Evolutionary conservation across 2,113 vertebrate genomes (phyloP), one percentile per base, ranked within the genome.

Genomic region (Psilopogon haemacephalus): DNA sequence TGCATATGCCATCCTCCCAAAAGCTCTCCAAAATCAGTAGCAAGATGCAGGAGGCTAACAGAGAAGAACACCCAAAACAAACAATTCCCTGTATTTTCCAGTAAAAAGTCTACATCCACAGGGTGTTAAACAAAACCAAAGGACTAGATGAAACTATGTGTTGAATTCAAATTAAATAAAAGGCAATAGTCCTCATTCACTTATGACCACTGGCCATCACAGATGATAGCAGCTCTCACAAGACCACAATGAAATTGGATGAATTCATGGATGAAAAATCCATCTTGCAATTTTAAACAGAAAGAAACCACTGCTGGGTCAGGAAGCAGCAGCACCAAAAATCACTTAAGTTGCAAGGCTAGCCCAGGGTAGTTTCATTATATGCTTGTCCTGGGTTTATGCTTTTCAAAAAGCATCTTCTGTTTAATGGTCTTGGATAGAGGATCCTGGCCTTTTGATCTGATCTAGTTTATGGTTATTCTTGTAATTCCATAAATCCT

Each of bases 261-360:
- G 9, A 69, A 78, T 91, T 92, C 15, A 75, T 35, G 70, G 33
- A 38, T 64, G 52, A 92, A 84, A 84, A 84, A 68, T n/a, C 26
- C 65, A 54, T 87, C 38, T 69, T 69, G 44, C 21, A 8, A 48
- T 72, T 42, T 44, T 83, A 89, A 84, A 87, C 2, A 87, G 27
- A 81, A 60, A 74, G 46, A 55, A 84, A 78, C 20, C 81, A n/a
- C 14, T 79, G 21, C 67, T 82, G 63, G 35, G 30, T 89, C 67
- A 84, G 94, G 84, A 79, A 82, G 30, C 42, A 72, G n/a, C 58
- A 82, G 81, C 30, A 72, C 14, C 38, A 65, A 74, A 82, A 87
- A 91, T 75, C 87, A 73, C 33, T 37, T 48, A 78, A 75, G 77
- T 12, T 60, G 40, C 2, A 5, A 62, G 44, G 23, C 23, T 50